These are phyloP conservation scores for Oxyura jamaicensis DNA, from an alignment of 2,113 vertebrate genomes.

Conservation along the genomic window DNA sequence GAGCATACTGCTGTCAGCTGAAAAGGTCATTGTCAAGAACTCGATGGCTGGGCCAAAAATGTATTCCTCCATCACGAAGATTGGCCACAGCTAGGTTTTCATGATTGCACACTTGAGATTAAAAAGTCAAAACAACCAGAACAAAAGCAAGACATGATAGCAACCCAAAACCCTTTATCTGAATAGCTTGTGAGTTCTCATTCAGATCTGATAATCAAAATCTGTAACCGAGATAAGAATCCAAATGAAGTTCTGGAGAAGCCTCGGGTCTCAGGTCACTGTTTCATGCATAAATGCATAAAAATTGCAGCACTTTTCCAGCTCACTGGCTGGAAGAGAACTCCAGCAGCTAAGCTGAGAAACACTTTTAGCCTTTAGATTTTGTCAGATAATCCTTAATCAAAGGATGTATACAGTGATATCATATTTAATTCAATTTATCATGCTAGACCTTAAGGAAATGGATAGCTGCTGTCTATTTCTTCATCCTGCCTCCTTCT, in stretches of 20 bases:
- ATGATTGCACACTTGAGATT: not conserved
- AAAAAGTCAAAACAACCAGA: not conserved
- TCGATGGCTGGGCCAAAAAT: not conserved
- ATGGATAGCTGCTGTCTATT: not conserved
- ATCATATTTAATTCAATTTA: not conserved
- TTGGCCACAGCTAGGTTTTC: not conserved
- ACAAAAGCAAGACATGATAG: not conserved
- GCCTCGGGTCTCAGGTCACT: not conserved
- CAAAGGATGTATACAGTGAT: not conserved
- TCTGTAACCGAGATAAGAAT: constrained; percentile 22
- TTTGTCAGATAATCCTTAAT: constrained; percentile 47
- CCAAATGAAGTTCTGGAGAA: constrained; percentile 5
- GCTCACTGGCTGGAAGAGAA: not conserved
- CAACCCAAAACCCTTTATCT: not conserved
- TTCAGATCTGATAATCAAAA: constrained; percentile 22
- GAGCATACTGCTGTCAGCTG: not conserved
- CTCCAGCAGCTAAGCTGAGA: constrained; percentile 5
- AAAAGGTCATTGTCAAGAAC: not conserved
- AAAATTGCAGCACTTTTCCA: not conserved
- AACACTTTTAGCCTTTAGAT: not conserved
- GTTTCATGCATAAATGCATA: constrained; percentile 40
- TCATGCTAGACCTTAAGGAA: not conserved
- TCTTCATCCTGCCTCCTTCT: not conserved
- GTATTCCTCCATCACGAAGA: not conserved
- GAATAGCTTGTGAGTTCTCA: not conserved